Conservation (phyloP, 2,797 vertebrate species). For the Ateles fusciceps region DNA sequence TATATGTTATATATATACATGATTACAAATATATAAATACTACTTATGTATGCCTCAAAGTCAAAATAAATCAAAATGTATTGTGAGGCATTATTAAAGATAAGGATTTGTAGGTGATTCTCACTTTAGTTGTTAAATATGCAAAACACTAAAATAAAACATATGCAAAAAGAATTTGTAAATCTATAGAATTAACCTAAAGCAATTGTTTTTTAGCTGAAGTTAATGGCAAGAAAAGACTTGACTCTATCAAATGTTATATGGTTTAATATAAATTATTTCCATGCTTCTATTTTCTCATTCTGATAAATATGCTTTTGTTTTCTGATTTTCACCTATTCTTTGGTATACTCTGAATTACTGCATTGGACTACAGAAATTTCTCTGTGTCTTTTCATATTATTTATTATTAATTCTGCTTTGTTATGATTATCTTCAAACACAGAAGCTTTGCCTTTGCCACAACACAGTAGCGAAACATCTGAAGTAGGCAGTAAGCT, state of each 20-base stretch:
- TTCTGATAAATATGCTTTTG: background rate
- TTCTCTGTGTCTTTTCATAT: background rate
- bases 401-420: background rate
- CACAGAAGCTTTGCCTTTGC: background rate
- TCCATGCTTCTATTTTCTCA: background rate
- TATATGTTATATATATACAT: no score
- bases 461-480: background rate
- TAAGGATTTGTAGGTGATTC: background rate
- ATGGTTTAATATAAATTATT: background rate
- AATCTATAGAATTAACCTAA: background rate
- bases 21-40: background rate
- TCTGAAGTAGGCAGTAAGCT: background rate
- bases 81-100: background rate
- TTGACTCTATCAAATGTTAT: background rate
- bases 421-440: background rate
- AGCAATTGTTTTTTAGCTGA: background rate
- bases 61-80: background rate
- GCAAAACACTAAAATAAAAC: background rate
- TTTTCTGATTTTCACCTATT: slow-evolving; percentile 2
- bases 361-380: background rate
- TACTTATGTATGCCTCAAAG: background rate
- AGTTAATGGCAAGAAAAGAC: background rate
- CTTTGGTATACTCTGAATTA: background rate
- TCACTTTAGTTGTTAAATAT: background rate
- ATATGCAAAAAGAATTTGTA: background rate